phyloP scores from a whole-genome alignment of 2,113 vertebrate genomes.

The Oophaga pumilio region DNA sequence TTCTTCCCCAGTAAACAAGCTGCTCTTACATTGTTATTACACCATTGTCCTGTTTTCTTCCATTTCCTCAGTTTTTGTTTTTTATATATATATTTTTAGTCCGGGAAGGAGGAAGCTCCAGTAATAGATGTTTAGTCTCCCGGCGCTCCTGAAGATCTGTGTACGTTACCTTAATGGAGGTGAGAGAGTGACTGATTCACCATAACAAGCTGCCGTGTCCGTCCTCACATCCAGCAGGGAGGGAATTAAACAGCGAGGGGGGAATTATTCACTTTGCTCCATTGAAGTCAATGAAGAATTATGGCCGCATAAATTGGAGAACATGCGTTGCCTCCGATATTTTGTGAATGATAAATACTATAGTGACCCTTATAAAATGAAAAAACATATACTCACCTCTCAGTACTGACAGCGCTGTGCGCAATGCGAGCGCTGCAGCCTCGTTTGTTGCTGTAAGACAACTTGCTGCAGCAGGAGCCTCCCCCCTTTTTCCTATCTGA shows the following conservation, averaged over 20 bases:
- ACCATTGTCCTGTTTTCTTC: slow-evolving; percentile 20
- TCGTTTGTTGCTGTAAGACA: no score
- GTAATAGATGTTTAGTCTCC: slow-evolving; percentile 51
- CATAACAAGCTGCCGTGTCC: background rate
- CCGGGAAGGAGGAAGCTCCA: slow-evolving; percentile 29
- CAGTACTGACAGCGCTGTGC: no score
- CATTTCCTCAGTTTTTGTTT: slow-evolving; percentile 7
- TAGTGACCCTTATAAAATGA: no score
- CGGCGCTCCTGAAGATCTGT: background rate
- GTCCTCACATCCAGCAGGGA: background rate
- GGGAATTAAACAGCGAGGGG: background rate
- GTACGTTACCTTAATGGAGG: background rate
- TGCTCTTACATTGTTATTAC: background rate
- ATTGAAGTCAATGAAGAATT: no score
- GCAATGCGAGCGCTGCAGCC: no score
- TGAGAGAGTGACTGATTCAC: slow-evolving; percentile 25
- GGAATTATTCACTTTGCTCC: background rate
- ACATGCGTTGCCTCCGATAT: no score
- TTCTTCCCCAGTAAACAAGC: background rate
- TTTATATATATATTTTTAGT: background rate
- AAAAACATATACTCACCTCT: no score
- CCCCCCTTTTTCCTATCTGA: no score
- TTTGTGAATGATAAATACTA: no score
- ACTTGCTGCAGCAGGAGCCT: no score
- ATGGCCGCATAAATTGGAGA: no score